Percentiles rank a stretch among this genome's conserved stretches.
Conservation (phyloP, 2,888 invertebrate species). For the Macrophya annulata region DNA sequence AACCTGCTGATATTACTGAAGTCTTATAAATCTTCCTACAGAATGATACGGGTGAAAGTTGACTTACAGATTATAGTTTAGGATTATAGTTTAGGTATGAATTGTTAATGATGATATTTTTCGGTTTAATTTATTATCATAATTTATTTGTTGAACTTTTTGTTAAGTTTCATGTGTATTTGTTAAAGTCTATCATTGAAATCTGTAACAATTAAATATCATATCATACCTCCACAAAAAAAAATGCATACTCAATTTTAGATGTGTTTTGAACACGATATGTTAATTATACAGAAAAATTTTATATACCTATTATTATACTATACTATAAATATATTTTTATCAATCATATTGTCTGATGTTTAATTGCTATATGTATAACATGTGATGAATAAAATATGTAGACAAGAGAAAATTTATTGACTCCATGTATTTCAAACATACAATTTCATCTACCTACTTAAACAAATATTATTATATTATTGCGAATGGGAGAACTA, state of each 20-base stretch:
- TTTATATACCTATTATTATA: background rate
- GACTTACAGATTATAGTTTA: slow-evolving; percentile 6
- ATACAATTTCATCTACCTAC: background rate
- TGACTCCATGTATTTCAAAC: background rate
- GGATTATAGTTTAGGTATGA: background rate
- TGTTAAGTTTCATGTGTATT: background rate
- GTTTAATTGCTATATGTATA: background rate
- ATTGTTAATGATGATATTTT: background rate
- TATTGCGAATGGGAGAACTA: background rate
- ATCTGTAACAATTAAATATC: background rate
- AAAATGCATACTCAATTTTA: background rate
- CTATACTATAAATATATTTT: background rate
- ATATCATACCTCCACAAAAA: slow-evolving; percentile 18
- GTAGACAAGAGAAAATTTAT: background rate
- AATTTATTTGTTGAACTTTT: background rate
- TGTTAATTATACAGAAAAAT: background rate
- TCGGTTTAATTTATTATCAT: background rate
- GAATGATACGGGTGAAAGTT: slow-evolving; percentile 19
- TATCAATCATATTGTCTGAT: background rate
- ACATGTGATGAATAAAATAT: background rate
- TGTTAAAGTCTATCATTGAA: background rate
- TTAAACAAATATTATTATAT: background rate
- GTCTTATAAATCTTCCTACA: background rate
- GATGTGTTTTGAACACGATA: background rate
- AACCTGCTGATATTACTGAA: background rate